These are phyloP conservation scores for Operophtera brumata DNA, from an alignment of 2,888 invertebrate genomes.

Conservation along the genomic window DNA sequence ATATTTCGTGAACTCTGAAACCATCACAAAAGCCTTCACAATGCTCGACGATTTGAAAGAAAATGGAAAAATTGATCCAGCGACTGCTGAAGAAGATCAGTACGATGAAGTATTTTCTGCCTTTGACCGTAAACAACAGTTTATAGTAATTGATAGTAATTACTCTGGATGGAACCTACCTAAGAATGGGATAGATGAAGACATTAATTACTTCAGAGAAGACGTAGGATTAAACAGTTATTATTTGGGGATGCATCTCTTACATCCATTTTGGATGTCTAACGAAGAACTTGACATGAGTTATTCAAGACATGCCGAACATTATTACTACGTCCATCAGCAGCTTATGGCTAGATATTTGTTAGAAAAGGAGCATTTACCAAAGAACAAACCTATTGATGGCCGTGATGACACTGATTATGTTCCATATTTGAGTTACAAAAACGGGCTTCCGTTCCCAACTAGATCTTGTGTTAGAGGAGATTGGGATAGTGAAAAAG, in stretches of 20 bases:
- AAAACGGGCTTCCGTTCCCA: slow-evolving; percentile 68
- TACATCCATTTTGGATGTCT: slow-evolving; percentile 82
- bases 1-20: slow-evolving; percentile 64
- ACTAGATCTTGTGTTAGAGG: slow-evolving; percentile 48
- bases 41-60: slow-evolving; percentile 45
- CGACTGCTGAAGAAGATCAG: slow-evolving; percentile 44
- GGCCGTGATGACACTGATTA: slow-evolving; percentile 46
- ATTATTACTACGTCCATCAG: slow-evolving; percentile 64
- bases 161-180: slow-evolving; percentile 77
- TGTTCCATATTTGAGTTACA: slow-evolving; percentile 60
- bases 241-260: slow-evolving; percentile 79
- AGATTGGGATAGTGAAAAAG: slow-evolving; percentile 50
- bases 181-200: slow-evolving; percentile 69
- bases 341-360: slow-evolving; percentile 61
- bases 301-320: slow-evolving; percentile 62
- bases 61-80: slow-evolving; percentile 29
- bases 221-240: slow-evolving; percentile 82
- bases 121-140: slow-evolving; percentile 36
- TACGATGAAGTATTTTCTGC: slow-evolving; percentile 31
- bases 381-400: slow-evolving; percentile 29
- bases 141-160: slow-evolving; percentile 59
- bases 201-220: slow-evolving; percentile 83
- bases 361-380: slow-evolving; percentile 60
- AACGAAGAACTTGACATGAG: slow-evolving; percentile 63
- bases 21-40: slow-evolving; percentile 61